Evolutionary conservation across 1,140 invertebrate species (phyloP), one percentile per base, ranked within the genome.

Genomic region (Harpegnathos saltator): DNA sequence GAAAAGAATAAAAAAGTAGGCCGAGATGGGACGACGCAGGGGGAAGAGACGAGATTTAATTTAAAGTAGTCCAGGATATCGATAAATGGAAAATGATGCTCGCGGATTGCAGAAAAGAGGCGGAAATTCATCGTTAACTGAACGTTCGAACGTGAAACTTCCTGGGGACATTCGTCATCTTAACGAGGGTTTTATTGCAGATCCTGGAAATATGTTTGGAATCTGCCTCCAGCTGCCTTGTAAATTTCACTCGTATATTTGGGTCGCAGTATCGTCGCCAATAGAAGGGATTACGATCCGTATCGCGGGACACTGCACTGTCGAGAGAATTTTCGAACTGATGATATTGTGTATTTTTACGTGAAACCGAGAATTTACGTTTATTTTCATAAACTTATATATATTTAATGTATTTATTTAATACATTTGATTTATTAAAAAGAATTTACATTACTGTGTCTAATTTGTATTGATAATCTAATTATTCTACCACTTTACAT

Each of bases 111-210:
- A 26, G 26, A 17, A 38, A 29, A 73, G n/a, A 77, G 50, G 12
- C 29, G 61, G 14, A 24, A 54, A 38, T 73, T 75, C 71, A 77
- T 66, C 62, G 52, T 83, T 77, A 77, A 68, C 62, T 19, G 72
- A 82, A 82, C 38, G 19, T 38, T 58, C 63, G 54, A 44, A 44
- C 38, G 52, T 62, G 38, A 78, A 78, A 80, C 74, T 71, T 83
- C 48, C 78, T 58, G 59, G 38, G 24, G 33, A 78, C 52, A 86
- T 86, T 77, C 81, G 73, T 86, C 84, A 86, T 86, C 77, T 86
- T 86, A 80, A 86, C 84, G 84, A 77, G 66, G 83, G 58, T 78
- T 84, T 84, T 84, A 86, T 86, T 86, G 84, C 73, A 61, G 52
- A 61, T 71, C 33, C 63, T 48, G 75, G 33, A 69, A 80, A 80